Conservation (phyloP, 2,888 invertebrate species). For the Aporophyla lueneburgensis region DNA sequence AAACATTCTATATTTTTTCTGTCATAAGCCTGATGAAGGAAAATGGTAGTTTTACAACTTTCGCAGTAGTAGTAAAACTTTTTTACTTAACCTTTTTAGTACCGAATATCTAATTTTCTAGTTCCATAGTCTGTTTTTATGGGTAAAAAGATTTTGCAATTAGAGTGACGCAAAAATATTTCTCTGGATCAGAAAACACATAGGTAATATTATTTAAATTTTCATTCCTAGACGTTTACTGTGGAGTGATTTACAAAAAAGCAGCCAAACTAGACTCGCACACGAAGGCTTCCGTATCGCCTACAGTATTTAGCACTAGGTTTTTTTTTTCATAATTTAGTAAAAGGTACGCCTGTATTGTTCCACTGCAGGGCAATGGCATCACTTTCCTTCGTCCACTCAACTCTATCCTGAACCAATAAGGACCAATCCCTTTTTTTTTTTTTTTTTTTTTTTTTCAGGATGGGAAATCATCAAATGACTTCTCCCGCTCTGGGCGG, state of each 20-base stretch:
- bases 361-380: no score
- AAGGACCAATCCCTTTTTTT: no score
- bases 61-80: conserved; percentile 20
- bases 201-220: neutral
- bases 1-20: conserved; percentile 3
- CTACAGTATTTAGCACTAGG: neutral
- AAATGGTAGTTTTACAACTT: conserved; percentile 31
- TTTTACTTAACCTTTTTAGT: conserved; percentile 8
- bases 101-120: neutral
- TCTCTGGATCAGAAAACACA: no score
- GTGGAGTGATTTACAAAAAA: neutral
- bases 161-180: neutral
- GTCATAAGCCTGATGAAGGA: neutral
- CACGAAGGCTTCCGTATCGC: neutral
- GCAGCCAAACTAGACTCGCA: neutral
- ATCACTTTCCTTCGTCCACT: no score
- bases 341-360: no score
- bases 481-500: no score
- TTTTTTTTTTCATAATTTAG: no score
- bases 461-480: no score
- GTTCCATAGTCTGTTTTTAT: conserved; percentile 7
- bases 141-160: conserved; percentile 7
- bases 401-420: no score
- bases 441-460: no score
- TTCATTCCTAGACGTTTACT: neutral